These are phyloP conservation scores for Zaprionus kolodkinae DNA, from an alignment of 1,140 invertebrate genomes.

Conservation along the genomic window DNA sequence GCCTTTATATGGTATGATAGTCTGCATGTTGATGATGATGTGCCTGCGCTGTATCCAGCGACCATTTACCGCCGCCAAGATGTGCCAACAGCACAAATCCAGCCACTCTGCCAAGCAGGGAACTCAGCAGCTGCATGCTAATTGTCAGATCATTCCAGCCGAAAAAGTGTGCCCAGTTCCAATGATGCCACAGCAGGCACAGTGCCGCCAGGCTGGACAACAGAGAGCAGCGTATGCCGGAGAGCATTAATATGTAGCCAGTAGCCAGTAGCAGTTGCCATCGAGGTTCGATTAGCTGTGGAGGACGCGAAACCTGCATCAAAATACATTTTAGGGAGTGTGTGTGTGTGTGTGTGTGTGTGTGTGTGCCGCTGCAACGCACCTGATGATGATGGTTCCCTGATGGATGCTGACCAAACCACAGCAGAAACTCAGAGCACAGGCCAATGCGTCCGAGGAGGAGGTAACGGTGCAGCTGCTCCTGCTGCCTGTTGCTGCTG, in stretches of 20 bases:
- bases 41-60: conserved; percentile 28
- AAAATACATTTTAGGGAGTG: background rate
- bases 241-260: conserved; percentile 3
- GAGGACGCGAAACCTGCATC: background rate
- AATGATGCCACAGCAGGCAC: conserved; percentile 21
- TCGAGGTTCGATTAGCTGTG: conserved; percentile 11
- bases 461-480: conserved; percentile 13
- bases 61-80: conserved; percentile 58
- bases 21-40: background rate
- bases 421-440: conserved; percentile 18
- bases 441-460: conserved; percentile 37
- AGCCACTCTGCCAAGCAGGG: conserved; percentile 32
- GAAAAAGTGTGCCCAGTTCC: conserved; percentile 19
- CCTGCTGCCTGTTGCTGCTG: background rate
- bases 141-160: conserved; percentile 53
- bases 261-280: background rate
- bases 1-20: background rate
- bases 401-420: conserved; percentile 2
- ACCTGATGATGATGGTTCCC: conserved; percentile 14
- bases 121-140: conserved; percentile 29
- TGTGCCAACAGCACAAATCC: conserved; percentile 43
- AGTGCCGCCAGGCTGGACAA: conserved; percentile 10
- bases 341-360: too few relatives aligned
- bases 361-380: background rate
- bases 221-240: conserved; percentile 32